A percentile compares a stretch with the other conserved stretches of the same genome.
Evolutionary conservation across 2,797 vertebrate genomes (phyloP).

Genomic region (Ataeniobius toweri): DNA sequence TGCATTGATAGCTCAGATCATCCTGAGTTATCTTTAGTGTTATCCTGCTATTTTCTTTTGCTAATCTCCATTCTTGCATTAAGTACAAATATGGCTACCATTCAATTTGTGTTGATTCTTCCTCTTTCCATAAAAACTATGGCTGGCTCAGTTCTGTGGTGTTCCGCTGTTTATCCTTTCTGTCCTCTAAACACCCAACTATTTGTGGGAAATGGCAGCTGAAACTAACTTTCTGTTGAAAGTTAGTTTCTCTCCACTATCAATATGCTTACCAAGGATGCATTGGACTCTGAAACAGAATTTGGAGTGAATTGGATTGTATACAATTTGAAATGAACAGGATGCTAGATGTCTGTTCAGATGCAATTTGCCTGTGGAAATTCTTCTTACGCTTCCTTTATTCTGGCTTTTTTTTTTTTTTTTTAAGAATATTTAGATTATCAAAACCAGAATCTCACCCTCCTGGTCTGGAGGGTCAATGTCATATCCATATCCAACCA

Average conservation of each 20-base stretch:
- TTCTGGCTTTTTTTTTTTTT: too few relatives aligned
- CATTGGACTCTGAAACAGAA: too few relatives aligned
- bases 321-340: too few relatives aligned
- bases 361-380: not conserved
- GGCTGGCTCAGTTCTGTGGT: not conserved
- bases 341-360: too few relatives aligned
- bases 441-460: conserved; percentile 58
- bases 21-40: not conserved
- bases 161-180: not conserved
- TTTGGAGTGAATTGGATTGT: too few relatives aligned
- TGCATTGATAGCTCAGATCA: not conserved
- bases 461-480: conserved; percentile 97
- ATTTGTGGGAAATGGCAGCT: not conserved
- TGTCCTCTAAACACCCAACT: not conserved
- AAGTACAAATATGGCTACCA: not conserved
- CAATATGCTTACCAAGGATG: not conserved
- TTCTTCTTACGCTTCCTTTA: not conserved
- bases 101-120: not conserved
- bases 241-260: not conserved
- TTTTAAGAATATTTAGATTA: too few relatives aligned
- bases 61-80: not conserved
- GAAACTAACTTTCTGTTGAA: not conserved
- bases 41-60: not conserved
- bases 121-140: not conserved
- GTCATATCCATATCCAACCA: conserved; percentile 95